Evolutionary conservation across 1,140 invertebrate species (phyloP).

Genomic region (Holcopasites calliopsidis): DNA sequence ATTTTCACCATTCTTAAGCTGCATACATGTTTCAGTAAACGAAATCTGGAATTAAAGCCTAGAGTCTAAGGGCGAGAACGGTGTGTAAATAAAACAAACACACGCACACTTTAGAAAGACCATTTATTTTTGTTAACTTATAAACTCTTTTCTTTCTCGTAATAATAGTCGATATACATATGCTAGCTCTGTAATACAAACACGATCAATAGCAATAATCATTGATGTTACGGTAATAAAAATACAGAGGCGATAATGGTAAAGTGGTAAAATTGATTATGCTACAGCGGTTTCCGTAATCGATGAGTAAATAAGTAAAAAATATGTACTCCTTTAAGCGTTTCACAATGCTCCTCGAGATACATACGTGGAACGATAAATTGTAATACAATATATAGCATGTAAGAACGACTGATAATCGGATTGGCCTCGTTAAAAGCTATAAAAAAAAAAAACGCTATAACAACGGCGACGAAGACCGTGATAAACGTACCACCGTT

Average conservation of each 20-base stretch:
- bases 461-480: constrained; percentile 24
- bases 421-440: constrained; percentile 38
- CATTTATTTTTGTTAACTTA: constrained; percentile 29
- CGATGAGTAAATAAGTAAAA: constrained; percentile 16
- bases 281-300: background rate
- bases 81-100: background rate
- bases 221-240: constrained; percentile 6
- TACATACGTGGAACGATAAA: background rate
- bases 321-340: background rate
- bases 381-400: background rate
- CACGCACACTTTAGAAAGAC: constrained; percentile 13
- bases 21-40: too few relatives aligned
- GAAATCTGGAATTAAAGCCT: too few relatives aligned
- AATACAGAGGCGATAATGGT: constrained; percentile 9
- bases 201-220: constrained; percentile 3
- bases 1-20: too few relatives aligned
- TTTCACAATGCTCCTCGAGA: background rate
- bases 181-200: background rate
- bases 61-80: too few relatives aligned
- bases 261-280: constrained; percentile 28
- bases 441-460: constrained; percentile 45
- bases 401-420: constrained; percentile 35
- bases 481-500: background rate
- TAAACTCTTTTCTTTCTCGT: background rate
- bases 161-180: background rate